Evolutionary conservation across 2,797 vertebrate genomes (phyloP).

Genomic region (Chaunax sp.): DNA sequence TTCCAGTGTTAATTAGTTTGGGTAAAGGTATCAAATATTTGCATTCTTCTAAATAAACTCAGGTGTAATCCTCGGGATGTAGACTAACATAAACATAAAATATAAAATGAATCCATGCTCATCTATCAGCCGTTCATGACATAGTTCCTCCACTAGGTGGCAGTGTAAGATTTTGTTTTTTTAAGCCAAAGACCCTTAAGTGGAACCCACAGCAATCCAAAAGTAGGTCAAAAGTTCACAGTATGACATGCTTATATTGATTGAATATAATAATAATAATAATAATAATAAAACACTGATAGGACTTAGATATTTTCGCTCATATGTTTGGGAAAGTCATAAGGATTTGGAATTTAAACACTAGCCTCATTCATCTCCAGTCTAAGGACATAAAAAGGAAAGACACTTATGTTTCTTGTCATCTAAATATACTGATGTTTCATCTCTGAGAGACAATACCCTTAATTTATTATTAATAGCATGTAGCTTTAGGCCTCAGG

Average conservation of each 20-base stretch:
- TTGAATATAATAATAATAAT: neutral
- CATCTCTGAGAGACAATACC: neutral
- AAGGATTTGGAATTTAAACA: neutral
- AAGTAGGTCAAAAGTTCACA: conserved; percentile 26
- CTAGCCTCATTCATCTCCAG: neutral
- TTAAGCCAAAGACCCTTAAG: neutral
- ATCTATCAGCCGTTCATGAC: neutral
- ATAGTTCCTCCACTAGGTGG: conserved; percentile 63
- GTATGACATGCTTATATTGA: neutral
- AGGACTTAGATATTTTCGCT: neutral
- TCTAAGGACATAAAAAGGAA: neutral
- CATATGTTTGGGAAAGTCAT: neutral
- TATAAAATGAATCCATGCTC: neutral
- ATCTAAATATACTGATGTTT: neutral
- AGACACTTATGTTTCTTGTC: neutral
- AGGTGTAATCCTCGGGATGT: neutral
- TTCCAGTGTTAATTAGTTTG: neutral
- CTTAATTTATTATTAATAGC: conserved; percentile 13
- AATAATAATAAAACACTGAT: neutral
- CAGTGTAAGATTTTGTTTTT: conserved; percentile 39
- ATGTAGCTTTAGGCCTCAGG: conserved; percentile 5
- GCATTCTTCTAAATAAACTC: neutral
- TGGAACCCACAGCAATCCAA: neutral
- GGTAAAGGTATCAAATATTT: neutral
- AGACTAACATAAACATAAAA: neutral